These are phyloP conservation scores for Opisthograptis luteolata DNA, from an alignment of 2,888 invertebrate genomes.

Conservation along the genomic window DNA sequence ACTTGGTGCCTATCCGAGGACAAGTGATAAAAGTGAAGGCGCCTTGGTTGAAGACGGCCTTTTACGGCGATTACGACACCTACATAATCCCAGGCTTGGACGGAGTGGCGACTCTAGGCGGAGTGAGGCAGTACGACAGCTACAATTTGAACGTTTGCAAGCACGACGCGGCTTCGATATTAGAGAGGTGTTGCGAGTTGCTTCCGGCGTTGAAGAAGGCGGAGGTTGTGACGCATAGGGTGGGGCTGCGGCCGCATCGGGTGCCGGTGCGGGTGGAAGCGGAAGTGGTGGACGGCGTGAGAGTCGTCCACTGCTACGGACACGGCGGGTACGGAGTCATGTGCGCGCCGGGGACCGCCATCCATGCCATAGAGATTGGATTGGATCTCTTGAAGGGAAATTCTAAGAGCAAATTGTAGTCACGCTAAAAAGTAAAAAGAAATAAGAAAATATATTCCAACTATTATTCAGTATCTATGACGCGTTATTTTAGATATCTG, in stretches of 20 bases:
- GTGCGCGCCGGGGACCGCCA: constrained; percentile 94
- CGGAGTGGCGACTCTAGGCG: constrained; percentile 91
- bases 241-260: constrained; percentile 94
- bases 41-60: constrained; percentile 95
- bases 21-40: constrained; percentile 93
- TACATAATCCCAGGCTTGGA: constrained; percentile 93
- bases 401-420: constrained; percentile 63
- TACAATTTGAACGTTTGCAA: constrained; percentile 87
- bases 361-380: constrained; percentile 89
- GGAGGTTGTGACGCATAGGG: constrained; percentile 86
- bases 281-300: constrained; percentile 80
- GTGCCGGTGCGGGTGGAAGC: constrained; percentile 88
- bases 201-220: constrained; percentile 87
- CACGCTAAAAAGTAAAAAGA: no score
- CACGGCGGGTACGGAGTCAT: constrained; percentile 97
- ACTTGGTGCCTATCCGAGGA: constrained; percentile 91
- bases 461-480: no score
- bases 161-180: constrained; percentile 90
- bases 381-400: constrained; percentile 78
- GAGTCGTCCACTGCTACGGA: constrained; percentile 96
- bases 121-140: constrained; percentile 92
- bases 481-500: no score
- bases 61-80: constrained; percentile 93
- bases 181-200: constrained; percentile 90
- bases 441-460: no score